These are phyloP conservation scores for Crotalus viridis DNA, from an alignment of 2,113 vertebrate genomes.

Conservation along the genomic window DNA sequence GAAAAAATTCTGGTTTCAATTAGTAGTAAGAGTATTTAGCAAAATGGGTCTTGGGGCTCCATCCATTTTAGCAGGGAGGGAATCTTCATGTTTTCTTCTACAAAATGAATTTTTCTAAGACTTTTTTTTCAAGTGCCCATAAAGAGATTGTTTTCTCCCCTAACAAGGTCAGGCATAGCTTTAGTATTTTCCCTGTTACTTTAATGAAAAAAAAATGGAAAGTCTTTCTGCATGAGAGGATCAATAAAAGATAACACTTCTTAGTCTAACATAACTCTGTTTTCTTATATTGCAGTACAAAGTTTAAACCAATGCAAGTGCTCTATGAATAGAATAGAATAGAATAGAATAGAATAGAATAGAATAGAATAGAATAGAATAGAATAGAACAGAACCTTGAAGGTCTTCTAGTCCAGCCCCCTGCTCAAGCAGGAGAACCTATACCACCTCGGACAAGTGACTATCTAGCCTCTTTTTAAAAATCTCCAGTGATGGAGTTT, in stretches of 20 bases:
- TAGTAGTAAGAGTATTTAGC: background rate
- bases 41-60: background rate
- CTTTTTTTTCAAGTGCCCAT: background rate
- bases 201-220: background rate
- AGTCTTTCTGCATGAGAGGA: background rate
- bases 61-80: background rate
- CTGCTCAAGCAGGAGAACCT: too few species aligned
- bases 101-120: background rate
- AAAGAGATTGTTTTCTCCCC: background rate
- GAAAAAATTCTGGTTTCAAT: background rate
- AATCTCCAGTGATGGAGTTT: too few species aligned
- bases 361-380: too few species aligned
- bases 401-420: too few species aligned
- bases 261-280: background rate
- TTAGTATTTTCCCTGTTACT: background rate
- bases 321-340: background rate
- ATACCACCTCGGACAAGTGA: too few species aligned
- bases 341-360: too few species aligned
- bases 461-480: too few species aligned
- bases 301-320: background rate
- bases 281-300: background rate
- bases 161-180: background rate
- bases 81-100: background rate
- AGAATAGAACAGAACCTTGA: too few species aligned
- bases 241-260: background rate